phyloP scores from a whole-genome alignment of 1,140 invertebrate genomes.

The Dolichoris vasculosae region DNA sequence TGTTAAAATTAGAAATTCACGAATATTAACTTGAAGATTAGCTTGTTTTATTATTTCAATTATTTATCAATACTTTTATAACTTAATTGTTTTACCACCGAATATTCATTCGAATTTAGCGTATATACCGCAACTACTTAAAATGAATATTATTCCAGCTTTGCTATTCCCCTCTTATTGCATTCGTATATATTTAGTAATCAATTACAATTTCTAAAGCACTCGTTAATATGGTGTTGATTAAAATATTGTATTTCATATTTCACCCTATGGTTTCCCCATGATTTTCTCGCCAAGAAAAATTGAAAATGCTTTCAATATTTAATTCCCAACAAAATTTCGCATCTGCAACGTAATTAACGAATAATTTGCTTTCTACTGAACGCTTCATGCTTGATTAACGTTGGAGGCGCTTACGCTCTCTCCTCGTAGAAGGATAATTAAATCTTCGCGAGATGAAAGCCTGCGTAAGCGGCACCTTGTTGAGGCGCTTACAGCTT shows the following conservation, averaged over 20 bases:
- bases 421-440: constrained; percentile 1
- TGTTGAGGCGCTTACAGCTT: neutral
- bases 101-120: too few relatives aligned
- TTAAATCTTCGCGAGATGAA: constrained; percentile 31
- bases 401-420: neutral
- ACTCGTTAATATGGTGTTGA: neutral
- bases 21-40: too few relatives aligned
- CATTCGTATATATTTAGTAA: too few relatives aligned
- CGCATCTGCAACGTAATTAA: constrained; percentile 17
- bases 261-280: neutral
- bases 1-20: too few relatives aligned
- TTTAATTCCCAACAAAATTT: neutral
- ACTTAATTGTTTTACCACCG: too few relatives aligned
- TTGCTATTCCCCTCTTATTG: too few relatives aligned
- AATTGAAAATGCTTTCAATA: neutral
- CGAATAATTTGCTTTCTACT: constrained; percentile 33
- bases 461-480: neutral
- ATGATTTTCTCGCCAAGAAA: neutral
- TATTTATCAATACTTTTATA: too few relatives aligned
- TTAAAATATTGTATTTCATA: neutral
- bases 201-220: too few relatives aligned
- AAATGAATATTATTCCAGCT: too few relatives aligned
- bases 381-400: constrained; percentile 24
- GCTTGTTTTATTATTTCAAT: too few relatives aligned
- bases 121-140: too few relatives aligned